Evolutionary conservation across 2,113 vertebrate genomes (phyloP).

Genomic region (Seriola aureovittata): DNA sequence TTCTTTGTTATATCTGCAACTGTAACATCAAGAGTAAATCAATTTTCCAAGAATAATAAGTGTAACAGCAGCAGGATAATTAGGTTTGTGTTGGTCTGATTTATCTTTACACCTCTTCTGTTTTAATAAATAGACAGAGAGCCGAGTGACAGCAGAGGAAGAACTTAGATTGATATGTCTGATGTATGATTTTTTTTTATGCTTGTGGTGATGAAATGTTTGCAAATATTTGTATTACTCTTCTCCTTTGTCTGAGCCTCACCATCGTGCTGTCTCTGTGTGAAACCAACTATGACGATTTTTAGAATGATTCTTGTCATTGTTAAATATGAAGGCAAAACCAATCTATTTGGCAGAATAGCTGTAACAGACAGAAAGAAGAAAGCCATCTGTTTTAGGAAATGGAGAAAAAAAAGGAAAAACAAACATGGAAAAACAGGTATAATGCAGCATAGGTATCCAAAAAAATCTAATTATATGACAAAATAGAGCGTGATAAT

Average conservation of each 20-base stretch:
- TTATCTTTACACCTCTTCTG: not conserved
- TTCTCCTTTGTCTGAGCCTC: not conserved
- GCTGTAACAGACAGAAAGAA: not conserved
- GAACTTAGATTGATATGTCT: not conserved
- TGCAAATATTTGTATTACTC: slow-evolving; percentile 1
- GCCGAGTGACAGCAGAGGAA: not conserved
- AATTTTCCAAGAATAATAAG: slow-evolving; percentile 22
- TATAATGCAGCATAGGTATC: not conserved
- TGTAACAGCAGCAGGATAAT: slow-evolving; percentile 7
- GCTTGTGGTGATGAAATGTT: not conserved
- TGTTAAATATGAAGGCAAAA: not conserved
- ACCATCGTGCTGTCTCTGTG: not conserved
- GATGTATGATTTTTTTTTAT: not conserved
- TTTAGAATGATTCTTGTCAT: not conserved
- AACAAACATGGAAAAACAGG: not conserved
- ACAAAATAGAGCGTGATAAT: not conserved
- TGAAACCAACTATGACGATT: not conserved
- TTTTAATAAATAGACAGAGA: slow-evolving; percentile 7
- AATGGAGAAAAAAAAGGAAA: no score
- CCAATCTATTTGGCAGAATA: not conserved
- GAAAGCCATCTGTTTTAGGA: not conserved
- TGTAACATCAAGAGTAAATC: slow-evolving; percentile 12
- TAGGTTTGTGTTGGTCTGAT: slow-evolving; percentile 8
- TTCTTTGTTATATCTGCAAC: slow-evolving; percentile 28
- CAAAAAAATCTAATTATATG: not conserved